Base-by-base conservation (phyloP, 2,113 vertebrate species). In the Neopipo cinnamomea region DNA sequence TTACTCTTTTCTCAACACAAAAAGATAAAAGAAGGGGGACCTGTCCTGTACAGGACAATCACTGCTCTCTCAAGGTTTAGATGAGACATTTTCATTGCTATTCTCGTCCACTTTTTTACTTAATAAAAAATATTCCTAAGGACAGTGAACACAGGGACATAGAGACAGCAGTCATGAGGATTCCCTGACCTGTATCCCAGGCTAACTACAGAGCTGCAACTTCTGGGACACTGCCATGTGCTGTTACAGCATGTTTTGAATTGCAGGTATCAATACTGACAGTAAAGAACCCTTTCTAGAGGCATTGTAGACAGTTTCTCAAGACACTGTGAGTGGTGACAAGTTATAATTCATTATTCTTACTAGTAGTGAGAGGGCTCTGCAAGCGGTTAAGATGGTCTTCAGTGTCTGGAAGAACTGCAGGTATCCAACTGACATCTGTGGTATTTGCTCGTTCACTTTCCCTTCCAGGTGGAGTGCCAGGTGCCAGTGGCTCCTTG, bases 361-460 rank as follows among this genome's bases (percentile, higher is more conserved):
- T 97, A 97, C 96, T 95, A 67, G 89, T 86, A 65, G 89, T 50
- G 65, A 83, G 55, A 88, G 91, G n/a, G 20, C 74, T 94, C 61
- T 91, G 81, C 14, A 91, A 27, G 23, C 16, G 77, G 46, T 80
- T 30, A 27, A 81, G 65, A 55, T 0, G 73, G 31, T 95, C 93
- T 44, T 95, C 91, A 49, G 21, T 9, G 9, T 77, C 76, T 81
- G 87, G n/a, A 58, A 91, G 91, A 42, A 35, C 50, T 70, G 14
- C 76, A 85, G 95, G 91, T 62, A 58, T 74, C 61, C 37, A 63
- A 30, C 27, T 14, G 16, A 63, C 37, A 20, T 63, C 83, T 17
- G 78, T 91, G 37, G 73, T 61, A 17, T 11, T 66, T 25, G 25
- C 41, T 75, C 46, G 78, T 19, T 66, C 56, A 3, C 41, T 67